A percentile compares a stretch with the other conserved stretches of the same genome.
phyloP scores from a whole-genome alignment of 2,888 invertebrate genomes.

The Aspidiotus destructor region DNA sequence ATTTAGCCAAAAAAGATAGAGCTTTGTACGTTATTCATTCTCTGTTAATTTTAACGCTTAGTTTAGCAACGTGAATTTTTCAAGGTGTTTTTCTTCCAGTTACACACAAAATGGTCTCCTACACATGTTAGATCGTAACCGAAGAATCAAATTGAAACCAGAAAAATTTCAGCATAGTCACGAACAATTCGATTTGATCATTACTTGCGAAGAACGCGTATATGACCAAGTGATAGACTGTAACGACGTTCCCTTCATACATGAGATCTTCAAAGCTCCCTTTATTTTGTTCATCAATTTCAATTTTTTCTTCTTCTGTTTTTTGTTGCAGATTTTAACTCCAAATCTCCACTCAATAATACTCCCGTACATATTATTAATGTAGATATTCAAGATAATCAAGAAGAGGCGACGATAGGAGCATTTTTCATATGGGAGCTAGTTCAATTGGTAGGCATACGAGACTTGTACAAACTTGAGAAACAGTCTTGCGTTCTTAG shows the following conservation, averaged over 20 bases:
- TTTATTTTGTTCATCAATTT: not conserved
- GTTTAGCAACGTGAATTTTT: not conserved
- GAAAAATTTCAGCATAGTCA: constrained; percentile 84
- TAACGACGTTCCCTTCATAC: constrained; percentile 42
- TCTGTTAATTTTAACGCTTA: not conserved
- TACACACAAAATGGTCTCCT: constrained; percentile 97
- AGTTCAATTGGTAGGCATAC: constrained; percentile 62
- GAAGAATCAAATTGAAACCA: constrained; percentile 85
- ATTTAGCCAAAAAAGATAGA: constrained; percentile 81
- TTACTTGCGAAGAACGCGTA: constrained; percentile 96
- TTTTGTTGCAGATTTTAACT: constrained; percentile 33
- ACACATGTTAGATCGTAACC: constrained; percentile 95
- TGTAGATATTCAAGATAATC: constrained; percentile 98
- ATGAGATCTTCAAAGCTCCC: too few species aligned
- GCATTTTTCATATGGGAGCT: constrained; percentile 96
- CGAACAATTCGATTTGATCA: constrained; percentile 88
- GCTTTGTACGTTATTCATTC: constrained; percentile 58
- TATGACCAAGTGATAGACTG: constrained; percentile 96
- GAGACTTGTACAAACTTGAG: too few species aligned
- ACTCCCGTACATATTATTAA: constrained; percentile 94
- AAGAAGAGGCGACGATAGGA: constrained; percentile 97
- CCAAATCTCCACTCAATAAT: constrained; percentile 52
- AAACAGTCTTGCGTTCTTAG: too few species aligned
- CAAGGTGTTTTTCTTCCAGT: constrained; percentile 42
- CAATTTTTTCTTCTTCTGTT: constrained; percentile 3